Evolutionary conservation across 2,888 invertebrate species (phyloP).

Genomic region (Drosophila lutescens): DNA sequence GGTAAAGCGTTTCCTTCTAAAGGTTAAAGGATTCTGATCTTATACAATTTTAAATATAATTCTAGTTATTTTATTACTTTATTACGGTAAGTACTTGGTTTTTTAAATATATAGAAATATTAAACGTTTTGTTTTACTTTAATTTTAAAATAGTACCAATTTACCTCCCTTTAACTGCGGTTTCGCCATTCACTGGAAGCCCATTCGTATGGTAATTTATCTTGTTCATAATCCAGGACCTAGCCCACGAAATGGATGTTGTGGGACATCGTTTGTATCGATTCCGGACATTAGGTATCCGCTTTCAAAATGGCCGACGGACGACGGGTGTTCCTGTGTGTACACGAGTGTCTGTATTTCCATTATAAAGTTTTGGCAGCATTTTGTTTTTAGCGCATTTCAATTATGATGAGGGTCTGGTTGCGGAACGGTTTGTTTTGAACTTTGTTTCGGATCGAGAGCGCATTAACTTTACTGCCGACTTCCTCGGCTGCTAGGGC

Average conservation of each 20-base stretch:
- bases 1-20: background rate
- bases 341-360: constrained; percentile 1
- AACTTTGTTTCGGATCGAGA: constrained; percentile 40
- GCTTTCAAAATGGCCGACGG: constrained; percentile 25
- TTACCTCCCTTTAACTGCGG: background rate
- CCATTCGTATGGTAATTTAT: constrained; percentile 30
- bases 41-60: no score
- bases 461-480: constrained; percentile 64
- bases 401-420: constrained; percentile 70
- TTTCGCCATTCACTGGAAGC: background rate
- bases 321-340: background rate
- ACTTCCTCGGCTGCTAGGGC: constrained; percentile 25
- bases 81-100: no score
- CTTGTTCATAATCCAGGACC: constrained; percentile 26
- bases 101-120: no score
- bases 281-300: constrained; percentile 32
- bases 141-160: background rate
- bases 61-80: no score
- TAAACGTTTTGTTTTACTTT: background rate
- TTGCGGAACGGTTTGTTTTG: constrained; percentile 1
- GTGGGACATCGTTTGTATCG: constrained; percentile 28
- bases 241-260: constrained; percentile 15
- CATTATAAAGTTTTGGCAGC: constrained; percentile 39
- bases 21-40: background rate
- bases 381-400: constrained; percentile 62